Conservation (phyloP, 2,797 vertebrate species). For the Fringilla coelebs region DNA sequence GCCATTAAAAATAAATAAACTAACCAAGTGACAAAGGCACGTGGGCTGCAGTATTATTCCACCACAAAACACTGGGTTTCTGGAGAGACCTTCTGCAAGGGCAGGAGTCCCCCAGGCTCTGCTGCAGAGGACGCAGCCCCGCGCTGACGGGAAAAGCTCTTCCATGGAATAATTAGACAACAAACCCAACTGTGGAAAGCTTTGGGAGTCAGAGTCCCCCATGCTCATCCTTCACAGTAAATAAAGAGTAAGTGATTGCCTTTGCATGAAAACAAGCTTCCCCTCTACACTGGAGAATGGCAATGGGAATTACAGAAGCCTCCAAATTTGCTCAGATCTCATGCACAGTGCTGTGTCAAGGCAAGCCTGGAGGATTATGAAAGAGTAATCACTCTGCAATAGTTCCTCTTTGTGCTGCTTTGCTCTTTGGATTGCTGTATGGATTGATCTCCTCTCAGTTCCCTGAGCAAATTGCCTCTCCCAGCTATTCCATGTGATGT, state of each 20-base stretch:
- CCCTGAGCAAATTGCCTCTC: not conserved
- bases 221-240: constrained; percentile 33
- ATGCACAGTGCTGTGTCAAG: not conserved
- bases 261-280: constrained; percentile 9
- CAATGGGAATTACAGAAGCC: not conserved
- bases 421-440: not conserved
- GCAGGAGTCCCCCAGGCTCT: constrained; percentile 19
- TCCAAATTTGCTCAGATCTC: not conserved
- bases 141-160: not conserved
- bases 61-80: not conserved
- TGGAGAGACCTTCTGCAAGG: constrained; percentile 53
- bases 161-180: constrained; percentile 42
- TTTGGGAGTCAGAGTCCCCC: constrained; percentile 2
- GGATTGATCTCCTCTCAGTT: not conserved
- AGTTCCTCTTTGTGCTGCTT: not conserved
- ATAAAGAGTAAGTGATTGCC: constrained; percentile 38
- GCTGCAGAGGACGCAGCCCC: not conserved
- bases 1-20: constrained; percentile 18
- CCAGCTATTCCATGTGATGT: not conserved
- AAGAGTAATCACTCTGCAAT: not conserved
- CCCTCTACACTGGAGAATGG: not conserved
- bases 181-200: constrained; percentile 51
- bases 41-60: not conserved
- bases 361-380: not conserved
- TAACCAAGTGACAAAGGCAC: not conserved